Conservation (phyloP, 2,113 vertebrate species). For the Zingel zingel region DNA sequence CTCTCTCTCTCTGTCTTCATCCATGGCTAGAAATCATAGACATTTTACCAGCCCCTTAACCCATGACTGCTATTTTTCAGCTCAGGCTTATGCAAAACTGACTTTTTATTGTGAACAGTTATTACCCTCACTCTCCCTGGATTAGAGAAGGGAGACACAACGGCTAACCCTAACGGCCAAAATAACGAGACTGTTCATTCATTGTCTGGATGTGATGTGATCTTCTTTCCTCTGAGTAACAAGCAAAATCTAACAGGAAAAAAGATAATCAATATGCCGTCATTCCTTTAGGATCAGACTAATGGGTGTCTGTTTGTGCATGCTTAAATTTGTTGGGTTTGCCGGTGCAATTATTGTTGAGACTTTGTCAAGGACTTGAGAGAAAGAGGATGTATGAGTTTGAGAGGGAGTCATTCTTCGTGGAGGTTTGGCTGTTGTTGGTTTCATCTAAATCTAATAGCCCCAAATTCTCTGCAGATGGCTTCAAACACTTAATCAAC, state of each 20-base stretch:
- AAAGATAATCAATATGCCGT: conserved; percentile 50
- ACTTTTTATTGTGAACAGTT: conserved; percentile 48
- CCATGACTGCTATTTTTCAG: conserved; percentile 40
- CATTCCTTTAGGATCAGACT: conserved; percentile 40
- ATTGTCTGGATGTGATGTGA: conserved; percentile 4
- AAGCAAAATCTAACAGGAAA: conserved; percentile 21
- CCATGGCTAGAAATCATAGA: conserved; percentile 46
- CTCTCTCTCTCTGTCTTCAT: conserved; percentile 9
- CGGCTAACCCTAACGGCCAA: neutral
- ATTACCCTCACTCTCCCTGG: conserved; percentile 31
- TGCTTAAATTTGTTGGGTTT: conserved; percentile 43
- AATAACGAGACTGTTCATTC: conserved; percentile 27
- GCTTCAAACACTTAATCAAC: conserved; percentile 35
- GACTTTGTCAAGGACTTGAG: conserved; percentile 43
- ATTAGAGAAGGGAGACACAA: conserved; percentile 37
- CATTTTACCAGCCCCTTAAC: conserved; percentile 35
- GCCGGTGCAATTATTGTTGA: conserved; percentile 34
- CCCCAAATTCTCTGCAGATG: conserved; percentile 12
- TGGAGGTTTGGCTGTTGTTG: conserved; percentile 13
- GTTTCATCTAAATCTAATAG: conserved; percentile 45
- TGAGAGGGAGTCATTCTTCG: conserved; percentile 24
- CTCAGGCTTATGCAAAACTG: conserved; percentile 36
- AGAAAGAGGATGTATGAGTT: conserved; percentile 12
- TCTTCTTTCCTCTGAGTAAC: conserved; percentile 8
- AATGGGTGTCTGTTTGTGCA: conserved; percentile 38